Base-by-base conservation (phyloP, 2,797 vertebrate species). In the Acipenser ruthenus region DNA sequence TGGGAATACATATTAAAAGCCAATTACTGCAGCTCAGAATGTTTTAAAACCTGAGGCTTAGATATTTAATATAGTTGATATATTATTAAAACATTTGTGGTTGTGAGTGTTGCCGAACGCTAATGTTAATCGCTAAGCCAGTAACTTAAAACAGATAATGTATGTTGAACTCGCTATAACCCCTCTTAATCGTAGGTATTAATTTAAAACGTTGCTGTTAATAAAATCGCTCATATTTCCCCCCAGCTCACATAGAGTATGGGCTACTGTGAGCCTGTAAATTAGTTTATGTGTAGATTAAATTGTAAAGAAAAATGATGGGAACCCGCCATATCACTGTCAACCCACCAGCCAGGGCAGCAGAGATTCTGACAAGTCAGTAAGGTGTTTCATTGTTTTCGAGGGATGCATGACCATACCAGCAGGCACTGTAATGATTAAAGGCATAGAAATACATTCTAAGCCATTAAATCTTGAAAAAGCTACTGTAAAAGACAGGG, bases 41-140 rank as follows among this genome's bases (percentile, higher is more conserved):
- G 74, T 83, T 83, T 58, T 77, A 73, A 77, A 79, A 82, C 83
- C 83, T 80, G 72, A 75, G 70, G 78, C 81, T 80, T 79, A 70
- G 65, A 71, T 60, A 7, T 69, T 51, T 84, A 84, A 86, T 84
- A 79, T 78, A 72, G 77, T 81, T 75, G 18, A 83, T 80, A 76
- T 74, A 68, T 86, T 77, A 62, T 62, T 23, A 62, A 62, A 62
- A 6, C 23, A 6, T 62, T 23, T 10, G 9, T 75, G 23, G 65
- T 69, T 63, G 71, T 75, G 68, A 82, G 84, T 85, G 85, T 86
- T 78, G 83, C 73, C 49, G 81, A 87, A 86, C 84, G 77, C 76
- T 84, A 86, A 85, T 79, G 79, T 83, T 87, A 84, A 87, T 87
- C 81, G 79, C 71, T 77, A 72, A 75, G 79, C 83, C 84, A 86